These are phyloP conservation scores for Ornithoptera priamus DNA, from an alignment of 2,888 invertebrate species.

Conservation along the genomic window DNA sequence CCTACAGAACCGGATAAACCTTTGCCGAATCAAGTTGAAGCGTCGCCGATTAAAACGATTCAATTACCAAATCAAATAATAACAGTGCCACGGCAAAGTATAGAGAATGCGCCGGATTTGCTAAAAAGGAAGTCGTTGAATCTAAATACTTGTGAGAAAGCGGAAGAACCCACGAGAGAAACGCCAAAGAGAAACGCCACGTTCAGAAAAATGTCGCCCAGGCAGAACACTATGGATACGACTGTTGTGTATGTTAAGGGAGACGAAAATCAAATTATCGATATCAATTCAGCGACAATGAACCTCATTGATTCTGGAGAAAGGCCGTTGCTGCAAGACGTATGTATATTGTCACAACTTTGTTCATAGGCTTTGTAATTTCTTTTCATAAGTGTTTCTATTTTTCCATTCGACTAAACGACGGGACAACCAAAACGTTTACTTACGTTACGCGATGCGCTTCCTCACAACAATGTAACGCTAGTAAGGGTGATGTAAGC, in stretches of 20 bases:
- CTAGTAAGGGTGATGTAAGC: no score
- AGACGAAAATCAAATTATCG: slow-evolving; percentile 64
- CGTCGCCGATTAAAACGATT: slow-evolving; percentile 61
- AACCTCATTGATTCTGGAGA: slow-evolving; percentile 63
- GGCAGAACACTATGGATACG: slow-evolving; percentile 54
- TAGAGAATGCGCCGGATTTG: slow-evolving; percentile 70
- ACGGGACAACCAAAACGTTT: no score
- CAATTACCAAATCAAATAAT: slow-evolving; percentile 71
- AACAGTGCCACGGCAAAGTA: slow-evolving; percentile 64
- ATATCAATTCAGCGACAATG: slow-evolving; percentile 72
- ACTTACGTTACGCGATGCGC: no score
- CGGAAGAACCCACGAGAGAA: slow-evolving; percentile 57
- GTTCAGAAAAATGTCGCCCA: slow-evolving; percentile 64
- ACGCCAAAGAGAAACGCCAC: slow-evolving; percentile 65
- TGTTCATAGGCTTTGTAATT: neutral
- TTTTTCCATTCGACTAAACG: no score
- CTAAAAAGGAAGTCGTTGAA: slow-evolving; percentile 60
- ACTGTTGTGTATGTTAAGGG: slow-evolving; percentile 62
- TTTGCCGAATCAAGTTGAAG: slow-evolving; percentile 50
- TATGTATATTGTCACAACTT: slow-evolving; percentile 35
- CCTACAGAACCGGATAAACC: slow-evolving; percentile 59
- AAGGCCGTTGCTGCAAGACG: slow-evolving; percentile 52
- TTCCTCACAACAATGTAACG: no score
- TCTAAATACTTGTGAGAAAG: slow-evolving; percentile 52
- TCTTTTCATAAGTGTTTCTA: neutral